Evolutionary conservation across 2,888 invertebrate species (phyloP).

Genomic region (Acheta domesticus): DNA sequence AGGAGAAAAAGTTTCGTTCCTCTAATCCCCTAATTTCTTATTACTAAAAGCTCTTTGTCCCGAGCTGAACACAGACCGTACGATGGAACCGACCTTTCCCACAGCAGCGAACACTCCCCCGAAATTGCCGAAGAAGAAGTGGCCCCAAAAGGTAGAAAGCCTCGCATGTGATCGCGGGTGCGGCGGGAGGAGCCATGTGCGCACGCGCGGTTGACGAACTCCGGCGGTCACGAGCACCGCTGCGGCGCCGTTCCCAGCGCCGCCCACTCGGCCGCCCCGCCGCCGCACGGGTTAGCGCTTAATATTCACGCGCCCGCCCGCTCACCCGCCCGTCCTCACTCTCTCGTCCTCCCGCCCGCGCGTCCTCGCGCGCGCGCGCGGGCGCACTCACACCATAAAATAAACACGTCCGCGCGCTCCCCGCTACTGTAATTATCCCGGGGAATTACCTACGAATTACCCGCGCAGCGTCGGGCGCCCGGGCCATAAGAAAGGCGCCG

Average conservation of each 20-base stretch:
- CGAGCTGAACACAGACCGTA: no score
- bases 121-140: no score
- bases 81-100: no score
- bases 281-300: neutral
- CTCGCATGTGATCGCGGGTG: no score
- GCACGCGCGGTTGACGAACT: neutral
- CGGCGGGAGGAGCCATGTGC: neutral
- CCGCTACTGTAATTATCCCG: neutral
- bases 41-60: no score
- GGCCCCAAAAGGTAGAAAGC: no score
- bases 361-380: neutral
- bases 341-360: no score
- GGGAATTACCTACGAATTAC: constrained; percentile 7
- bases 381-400: constrained; percentile 9
- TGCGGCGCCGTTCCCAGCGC: neutral
- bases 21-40: no score
- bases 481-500: neutral
- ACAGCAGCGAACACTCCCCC: no score
- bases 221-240: neutral
- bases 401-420: neutral
- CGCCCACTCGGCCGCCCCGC: neutral
- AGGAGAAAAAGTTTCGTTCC: no score
- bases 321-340: neutral
- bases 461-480: neutral
- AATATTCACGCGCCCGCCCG: neutral